Conservation (phyloP, 2,888 invertebrate species). For the Arctia plantaginis region DNA sequence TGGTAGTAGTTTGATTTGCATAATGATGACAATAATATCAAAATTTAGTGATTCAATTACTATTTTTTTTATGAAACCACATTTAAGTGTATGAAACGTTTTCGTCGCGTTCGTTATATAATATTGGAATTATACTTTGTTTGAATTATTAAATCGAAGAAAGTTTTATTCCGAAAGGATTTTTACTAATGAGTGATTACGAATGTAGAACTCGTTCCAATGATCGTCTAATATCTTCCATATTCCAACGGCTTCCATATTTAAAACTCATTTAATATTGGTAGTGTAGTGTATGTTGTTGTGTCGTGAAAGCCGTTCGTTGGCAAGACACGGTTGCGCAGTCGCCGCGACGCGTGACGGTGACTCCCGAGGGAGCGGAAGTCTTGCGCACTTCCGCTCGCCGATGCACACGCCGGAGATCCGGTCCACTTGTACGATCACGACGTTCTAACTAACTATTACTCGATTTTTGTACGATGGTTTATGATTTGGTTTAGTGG, state of each 20-base stretch:
- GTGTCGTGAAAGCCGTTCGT: constrained; percentile 67
- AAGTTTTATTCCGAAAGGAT: background rate
- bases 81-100: background rate
- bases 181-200: constrained; percentile 7
- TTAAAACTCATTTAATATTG: constrained; percentile 38
- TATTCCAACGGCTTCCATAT: constrained; percentile 20
- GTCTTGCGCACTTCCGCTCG: constrained; percentile 81
- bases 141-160: background rate
- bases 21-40: background rate
- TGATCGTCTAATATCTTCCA: constrained; percentile 16
- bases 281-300: constrained; percentile 28
- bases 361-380: constrained; percentile 83
- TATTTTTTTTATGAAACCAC: background rate
- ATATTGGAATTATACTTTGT: too few species aligned
- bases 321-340: constrained; percentile 67
- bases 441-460: constrained; percentile 49
- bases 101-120: background rate
- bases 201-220: constrained; percentile 7
- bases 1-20: background rate
- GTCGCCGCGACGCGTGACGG: constrained; percentile 73
- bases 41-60: background rate
- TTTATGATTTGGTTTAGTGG: constrained; percentile 12
- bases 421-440: constrained; percentile 72
- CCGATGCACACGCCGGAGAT: constrained; percentile 78
- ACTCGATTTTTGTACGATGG: constrained; percentile 3